A percentile compares a stretch with the other conserved stretches of the same genome.
Conservation (phyloP, 1,140 invertebrate genomes). For the Euglossa dilemma region DNA sequence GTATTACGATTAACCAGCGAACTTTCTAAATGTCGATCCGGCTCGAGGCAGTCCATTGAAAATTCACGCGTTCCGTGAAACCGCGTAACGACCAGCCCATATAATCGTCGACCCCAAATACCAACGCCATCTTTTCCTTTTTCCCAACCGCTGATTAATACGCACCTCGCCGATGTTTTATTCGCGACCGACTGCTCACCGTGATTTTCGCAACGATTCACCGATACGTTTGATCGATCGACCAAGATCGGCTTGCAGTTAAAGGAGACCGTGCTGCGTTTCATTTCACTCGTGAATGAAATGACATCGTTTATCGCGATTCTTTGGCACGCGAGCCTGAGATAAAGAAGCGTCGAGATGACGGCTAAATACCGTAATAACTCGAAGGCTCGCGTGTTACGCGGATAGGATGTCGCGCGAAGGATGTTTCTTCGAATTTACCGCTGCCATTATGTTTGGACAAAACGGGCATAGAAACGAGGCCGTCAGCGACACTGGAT, state of each 20-base stretch:
- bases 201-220: background rate
- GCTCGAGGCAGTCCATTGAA: background rate
- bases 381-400: background rate
- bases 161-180: background rate
- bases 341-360: no score
- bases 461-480: background rate
- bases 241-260: background rate
- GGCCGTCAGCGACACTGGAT: background rate
- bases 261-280: no score
- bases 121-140: no score
- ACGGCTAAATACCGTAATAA: background rate
- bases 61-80: no score
- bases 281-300: background rate
- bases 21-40: constrained; percentile 31
- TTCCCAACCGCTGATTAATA: no score
- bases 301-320: background rate
- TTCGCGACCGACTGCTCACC: no score
- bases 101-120: background rate
- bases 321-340: no score
- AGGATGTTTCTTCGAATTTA: background rate
- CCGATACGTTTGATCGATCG: background rate
- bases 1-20: background rate
- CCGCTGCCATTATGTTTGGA: background rate
- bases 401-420: no score
- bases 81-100: background rate